Base-by-base conservation (phyloP, 2,797 vertebrate species). In the Sarcoramphus papa region DNA sequence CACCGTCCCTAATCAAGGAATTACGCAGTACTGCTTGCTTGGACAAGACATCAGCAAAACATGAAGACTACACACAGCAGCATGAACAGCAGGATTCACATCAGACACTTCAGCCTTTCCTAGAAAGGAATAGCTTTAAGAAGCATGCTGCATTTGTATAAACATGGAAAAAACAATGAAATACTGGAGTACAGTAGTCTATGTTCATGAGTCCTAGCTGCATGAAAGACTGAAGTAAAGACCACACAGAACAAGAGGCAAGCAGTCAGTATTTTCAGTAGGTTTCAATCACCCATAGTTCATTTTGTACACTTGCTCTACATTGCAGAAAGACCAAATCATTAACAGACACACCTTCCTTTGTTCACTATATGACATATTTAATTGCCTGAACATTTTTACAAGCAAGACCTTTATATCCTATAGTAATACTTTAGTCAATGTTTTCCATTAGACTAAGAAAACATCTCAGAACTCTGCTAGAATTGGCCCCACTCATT, bases 381-480 rank as follows among this genome's bases (percentile, higher is more conserved):
- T 88, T 82, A 79, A 76, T 57, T 70, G 35, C 30, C 43, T 43
- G 21, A 31, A 53, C 23, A n/a, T 64, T 91, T 91, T 59, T 83
- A 92, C 51, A 83, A 85, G 64, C 45, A 83, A 91, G 68, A 85
- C 28, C n/a, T 77, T 60, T 53, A 74, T 37, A 90, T 53, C 12
- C 56, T 77, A 37, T 9, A 80, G 68, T 56, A 87, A 88, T 80
- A 77, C 21, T 70, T 92, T 20, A 88, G 83, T 91, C 82, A 88
- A 74, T 93, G 45, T 51, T 85, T 85, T 93, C 85, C 88, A 94
- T 93, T 93, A 92, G 64, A 22, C 37, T 70, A 67, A 85, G 64
- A 45, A 80, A 82, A 63, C 28, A 70, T n/a, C 25, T 0, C 1
- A 69, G 57, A 90, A 73, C 30, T 81, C 54, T 69, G 45, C 48